phyloP scores from a whole-genome alignment of 2,888 invertebrate genomes.

The Zygaena filipendulae region DNA sequence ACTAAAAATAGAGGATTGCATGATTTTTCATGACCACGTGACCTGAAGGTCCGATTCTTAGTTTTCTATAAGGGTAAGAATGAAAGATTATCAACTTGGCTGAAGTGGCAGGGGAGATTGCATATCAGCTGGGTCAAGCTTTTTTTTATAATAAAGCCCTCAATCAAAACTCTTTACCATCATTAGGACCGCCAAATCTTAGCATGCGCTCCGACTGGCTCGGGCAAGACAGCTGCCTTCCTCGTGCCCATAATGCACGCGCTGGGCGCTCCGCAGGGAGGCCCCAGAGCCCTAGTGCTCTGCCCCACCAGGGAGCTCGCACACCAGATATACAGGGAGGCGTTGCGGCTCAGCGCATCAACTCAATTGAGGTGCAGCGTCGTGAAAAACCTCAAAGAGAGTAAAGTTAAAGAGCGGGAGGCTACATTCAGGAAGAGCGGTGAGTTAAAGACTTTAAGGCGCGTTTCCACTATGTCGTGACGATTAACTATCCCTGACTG shows the following conservation, averaged over 20 bases:
- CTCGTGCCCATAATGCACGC: slow-evolving; percentile 87
- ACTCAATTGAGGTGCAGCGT: slow-evolving; percentile 80
- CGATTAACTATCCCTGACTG: neutral
- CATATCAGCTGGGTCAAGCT: too few species aligned
- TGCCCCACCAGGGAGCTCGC: slow-evolving; percentile 96
- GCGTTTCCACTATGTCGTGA: slow-evolving; percentile 2
- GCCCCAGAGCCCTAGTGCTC: slow-evolving; percentile 87
- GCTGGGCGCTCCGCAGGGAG: slow-evolving; percentile 75
- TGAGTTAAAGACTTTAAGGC: too few species aligned
- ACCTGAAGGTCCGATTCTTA: too few species aligned
- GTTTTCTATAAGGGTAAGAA: too few species aligned
- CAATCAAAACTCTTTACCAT: too few species aligned
- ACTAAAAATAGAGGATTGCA: too few species aligned
- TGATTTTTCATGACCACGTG: too few species aligned
- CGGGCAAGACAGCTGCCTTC: slow-evolving; percentile 97
- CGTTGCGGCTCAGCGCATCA: slow-evolving; percentile 77
- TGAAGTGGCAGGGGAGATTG: too few species aligned
- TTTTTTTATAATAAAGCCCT: too few species aligned
- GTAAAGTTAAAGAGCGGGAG: slow-evolving; percentile 76
- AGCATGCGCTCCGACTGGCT: slow-evolving; percentile 97
- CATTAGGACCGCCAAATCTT: slow-evolving; percentile 86
- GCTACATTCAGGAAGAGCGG: slow-evolving; percentile 83
- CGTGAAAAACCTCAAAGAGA: slow-evolving; percentile 82
- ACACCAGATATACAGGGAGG: slow-evolving; percentile 89
- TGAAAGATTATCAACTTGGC: too few species aligned